Conservation (phyloP, 2,888 invertebrate species). For the Euplagia quadripunctaria region DNA sequence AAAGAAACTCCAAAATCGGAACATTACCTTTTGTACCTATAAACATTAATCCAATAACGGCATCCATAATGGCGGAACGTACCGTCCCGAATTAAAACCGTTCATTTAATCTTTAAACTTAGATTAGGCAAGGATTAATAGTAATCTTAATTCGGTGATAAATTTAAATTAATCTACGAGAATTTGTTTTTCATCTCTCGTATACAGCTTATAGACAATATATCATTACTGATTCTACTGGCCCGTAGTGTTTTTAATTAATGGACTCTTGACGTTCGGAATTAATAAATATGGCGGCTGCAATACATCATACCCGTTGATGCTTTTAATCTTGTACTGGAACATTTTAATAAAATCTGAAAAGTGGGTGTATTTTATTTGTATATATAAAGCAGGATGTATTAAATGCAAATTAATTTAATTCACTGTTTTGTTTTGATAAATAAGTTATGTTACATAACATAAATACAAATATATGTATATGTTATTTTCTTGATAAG, state of each 20-base stretch:
- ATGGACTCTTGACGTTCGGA: conserved; percentile 63
- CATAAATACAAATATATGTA: too few relatives aligned
- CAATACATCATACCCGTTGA: conserved; percentile 38
- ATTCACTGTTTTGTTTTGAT: background rate
- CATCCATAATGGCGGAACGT: conserved; percentile 20
- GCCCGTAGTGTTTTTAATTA: conserved; percentile 78
- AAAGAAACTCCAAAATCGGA: background rate
- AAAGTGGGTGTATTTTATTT: background rate
- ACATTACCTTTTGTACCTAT: background rate
- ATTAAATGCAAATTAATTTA: background rate
- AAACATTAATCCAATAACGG: conserved; percentile 20
- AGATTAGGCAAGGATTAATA: conserved; percentile 51
- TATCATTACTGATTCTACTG: conserved; percentile 69
- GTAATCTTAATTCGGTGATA: conserved; percentile 47
- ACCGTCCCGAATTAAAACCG: conserved; percentile 35
- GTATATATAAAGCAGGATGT: background rate
- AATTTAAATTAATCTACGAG: conserved; percentile 51
- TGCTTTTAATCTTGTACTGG: conserved; percentile 36
- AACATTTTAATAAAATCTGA: conserved; percentile 24
- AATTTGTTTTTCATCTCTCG: conserved; percentile 40
- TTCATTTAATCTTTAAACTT: conserved; percentile 52
- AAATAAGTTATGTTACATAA: too few relatives aligned
- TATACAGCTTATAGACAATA: conserved; percentile 56
- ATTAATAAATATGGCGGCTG: conserved; percentile 63
- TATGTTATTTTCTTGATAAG: too few relatives aligned